Evolutionary conservation across 1,140 invertebrate genomes (phyloP).

Genomic region (Caerostris extrusa): DNA sequence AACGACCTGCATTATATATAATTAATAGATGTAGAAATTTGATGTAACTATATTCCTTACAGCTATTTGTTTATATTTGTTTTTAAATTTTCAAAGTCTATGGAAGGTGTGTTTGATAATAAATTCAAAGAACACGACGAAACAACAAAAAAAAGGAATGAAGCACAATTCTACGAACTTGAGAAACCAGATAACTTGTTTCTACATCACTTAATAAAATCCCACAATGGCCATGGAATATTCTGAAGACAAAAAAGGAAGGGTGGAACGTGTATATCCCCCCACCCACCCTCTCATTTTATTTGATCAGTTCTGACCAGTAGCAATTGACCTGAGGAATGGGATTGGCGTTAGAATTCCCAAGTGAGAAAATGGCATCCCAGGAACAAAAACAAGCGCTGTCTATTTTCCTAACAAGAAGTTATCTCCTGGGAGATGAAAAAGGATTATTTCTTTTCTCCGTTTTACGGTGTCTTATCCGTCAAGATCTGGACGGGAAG

Average conservation of each 20-base stretch:
- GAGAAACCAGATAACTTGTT: background rate
- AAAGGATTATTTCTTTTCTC: conserved; percentile 54
- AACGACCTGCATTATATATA: too few relatives aligned
- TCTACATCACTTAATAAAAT: background rate
- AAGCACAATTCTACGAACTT: background rate
- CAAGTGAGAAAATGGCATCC: conserved; percentile 33
- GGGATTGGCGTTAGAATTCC: conserved; percentile 44
- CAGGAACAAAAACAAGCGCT: conserved; percentile 29
- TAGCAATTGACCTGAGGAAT: conserved; percentile 44
- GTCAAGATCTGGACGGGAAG: background rate
- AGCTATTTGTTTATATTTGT: too few relatives aligned
- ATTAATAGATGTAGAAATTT: too few relatives aligned
- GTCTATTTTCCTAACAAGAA: conserved; percentile 64
- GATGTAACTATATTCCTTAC: too few relatives aligned
- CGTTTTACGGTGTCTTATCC: conserved; percentile 36
- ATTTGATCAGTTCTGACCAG: conserved; percentile 45
- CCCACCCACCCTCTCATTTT: background rate
- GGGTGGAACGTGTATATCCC: background rate
- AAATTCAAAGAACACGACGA: too few relatives aligned
- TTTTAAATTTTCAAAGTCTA: too few relatives aligned
- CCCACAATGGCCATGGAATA: background rate
- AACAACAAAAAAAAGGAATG: too few relatives aligned
- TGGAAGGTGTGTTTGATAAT: too few relatives aligned
- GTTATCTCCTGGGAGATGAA: conserved; percentile 44
- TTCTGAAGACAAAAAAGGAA: background rate